Evolutionary conservation across 2,888 invertebrate genomes (phyloP), one percentile per base, ranked within the genome.

Genomic region (Tiliacea aurago): DNA sequence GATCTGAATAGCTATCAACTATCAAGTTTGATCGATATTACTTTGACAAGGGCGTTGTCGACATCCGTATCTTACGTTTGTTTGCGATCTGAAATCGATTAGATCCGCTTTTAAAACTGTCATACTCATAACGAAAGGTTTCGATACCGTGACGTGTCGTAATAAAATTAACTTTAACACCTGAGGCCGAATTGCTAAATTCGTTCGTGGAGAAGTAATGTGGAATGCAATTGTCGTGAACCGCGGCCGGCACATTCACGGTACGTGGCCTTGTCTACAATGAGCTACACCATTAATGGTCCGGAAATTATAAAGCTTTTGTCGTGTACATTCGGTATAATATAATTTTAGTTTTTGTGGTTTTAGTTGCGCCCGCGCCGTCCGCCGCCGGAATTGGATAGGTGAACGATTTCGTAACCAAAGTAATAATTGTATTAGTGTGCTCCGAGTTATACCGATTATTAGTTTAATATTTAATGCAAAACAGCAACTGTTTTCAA

Each of bases 181-280:
- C 85, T 89, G 83, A 83, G 88, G 82, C 87, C 79, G 86, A 93
- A 89, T 92, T 91, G 90, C 91, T 91, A 93, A 93, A 94, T 91
- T 94, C 83, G 87, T 85, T 90, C 84, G 88, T 81, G 90, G 88
- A 91, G 89, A 90, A 88, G 88, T 91, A 89, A 91, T 90, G 86
- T 90, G 93, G 93, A 94, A 94, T 94, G 94, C 92, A 93, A 92
- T 92, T 93, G 94, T 94, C 93, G 93, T 93, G 93, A 91, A 91
- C 89, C 79, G 80, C 81, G 77, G 81, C 66, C 75, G 83, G 90
- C 86, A 93, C 94, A 89, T 93, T 95, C 95, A 91, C 93, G 90
- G 88, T 87, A 78, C 78, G 77, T 88, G 94, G 91, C 95, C 95
- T 95, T 95, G 95, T 89, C 82, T 85, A 87, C 89, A 91, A 88